phyloP scores from a whole-genome alignment of 1,140 invertebrate genomes.

The Aphelinus atriplicis region DNA sequence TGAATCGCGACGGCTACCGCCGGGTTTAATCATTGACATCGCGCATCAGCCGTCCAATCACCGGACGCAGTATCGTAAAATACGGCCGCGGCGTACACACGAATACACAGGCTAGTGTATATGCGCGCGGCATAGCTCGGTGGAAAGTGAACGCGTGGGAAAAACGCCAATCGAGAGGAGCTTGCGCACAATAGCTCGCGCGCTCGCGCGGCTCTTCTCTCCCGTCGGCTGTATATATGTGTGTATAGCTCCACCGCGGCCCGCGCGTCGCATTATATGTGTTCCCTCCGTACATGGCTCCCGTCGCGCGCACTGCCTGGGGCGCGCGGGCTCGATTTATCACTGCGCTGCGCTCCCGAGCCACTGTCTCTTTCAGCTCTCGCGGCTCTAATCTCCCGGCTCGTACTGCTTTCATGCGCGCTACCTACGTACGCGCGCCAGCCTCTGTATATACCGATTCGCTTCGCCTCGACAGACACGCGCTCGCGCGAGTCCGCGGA shows the following conservation, averaged over 20 bases:
- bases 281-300: neutral
- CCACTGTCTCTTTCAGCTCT: too few relatives aligned
- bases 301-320: neutral
- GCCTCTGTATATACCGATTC: too few relatives aligned
- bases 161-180: slow-evolving; percentile 4
- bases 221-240: neutral
- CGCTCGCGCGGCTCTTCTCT: neutral
- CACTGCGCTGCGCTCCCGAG: too few relatives aligned
- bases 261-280: neutral
- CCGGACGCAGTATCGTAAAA: neutral
- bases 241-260: neutral
- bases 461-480: too few relatives aligned
- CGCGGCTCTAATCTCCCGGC: too few relatives aligned
- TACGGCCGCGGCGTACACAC: neutral
- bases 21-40: neutral
- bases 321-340: too few relatives aligned
- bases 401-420: too few relatives aligned
- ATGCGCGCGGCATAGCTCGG: neutral
- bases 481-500: too few relatives aligned
- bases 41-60: neutral
- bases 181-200: too few relatives aligned
- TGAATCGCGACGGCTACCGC: too few relatives aligned
- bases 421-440: too few relatives aligned
- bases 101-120: neutral
- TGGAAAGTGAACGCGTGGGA: slow-evolving; percentile 33